Base-by-base conservation (phyloP, 2,797 vertebrate genomes). In the Distichodus sexfasciatus region DNA sequence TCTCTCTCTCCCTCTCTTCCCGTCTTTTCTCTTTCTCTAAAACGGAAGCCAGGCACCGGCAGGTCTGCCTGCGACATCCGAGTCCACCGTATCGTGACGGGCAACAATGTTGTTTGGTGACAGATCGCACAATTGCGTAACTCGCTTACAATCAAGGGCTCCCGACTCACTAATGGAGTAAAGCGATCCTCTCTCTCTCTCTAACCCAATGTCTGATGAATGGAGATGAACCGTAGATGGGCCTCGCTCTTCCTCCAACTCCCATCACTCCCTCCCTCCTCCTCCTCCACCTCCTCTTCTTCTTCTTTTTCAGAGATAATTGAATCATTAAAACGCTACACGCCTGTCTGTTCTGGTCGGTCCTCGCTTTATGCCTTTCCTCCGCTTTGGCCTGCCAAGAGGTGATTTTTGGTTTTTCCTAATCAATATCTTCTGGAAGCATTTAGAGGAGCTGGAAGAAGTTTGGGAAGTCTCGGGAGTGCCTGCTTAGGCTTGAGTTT, bases 261-360 rank as follows among this genome's bases (percentile, higher is more conserved):
- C n/a, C n/a, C n/a, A n/a, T n/a, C n/a, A n/a, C n/a, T n/a, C n/a
- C n/a, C n/a, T 70, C 65, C 79, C 66, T 71, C 66, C 46, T 43
- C 29, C 21, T 31, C 10, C 14, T 76, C 54, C 28, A 66, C 73
- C 73, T 76, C 61, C 51, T 75, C 51, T 68, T 75, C 76, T 61
- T 76, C 51, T 46, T 79, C 78, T 51, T 58, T 55, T 38, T 14
- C 46, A 12, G 43, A 23, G 28, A 29, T 50, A 71, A 83, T 85
- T 79, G 75, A 85, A 82, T 80, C 80, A 81, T 82, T 85, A 76
- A 86, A 85, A 84, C 41, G 67, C 80, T 83, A 75, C 72, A 82
- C n/a, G 83, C 81, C 82, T 76, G 71, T 86, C n/a, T n/a, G n/a
- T 87, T 84, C 79, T 77, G 74, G 85, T 81, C 81, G 79, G 83